A percentile compares a stretch with the other conserved stretches of the same genome.
These are phyloP conservation scores for Xenopus laevis DNA, from an alignment of 2,113 vertebrate species.

Conservation along the genomic window DNA sequence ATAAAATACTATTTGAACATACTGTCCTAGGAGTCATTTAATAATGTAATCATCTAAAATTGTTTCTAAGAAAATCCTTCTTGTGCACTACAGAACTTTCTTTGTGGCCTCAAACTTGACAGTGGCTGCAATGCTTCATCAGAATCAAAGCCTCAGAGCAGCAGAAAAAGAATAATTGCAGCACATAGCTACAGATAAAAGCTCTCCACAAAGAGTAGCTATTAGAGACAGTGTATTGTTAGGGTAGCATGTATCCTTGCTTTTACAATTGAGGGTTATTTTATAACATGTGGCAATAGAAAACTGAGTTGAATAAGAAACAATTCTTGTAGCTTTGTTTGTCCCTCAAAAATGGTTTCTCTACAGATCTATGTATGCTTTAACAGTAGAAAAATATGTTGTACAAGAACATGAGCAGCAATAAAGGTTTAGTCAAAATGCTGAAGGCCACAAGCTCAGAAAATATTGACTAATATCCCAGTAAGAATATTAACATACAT, in stretches of 20 bases:
- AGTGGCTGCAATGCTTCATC: not conserved
- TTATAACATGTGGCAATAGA: not conserved
- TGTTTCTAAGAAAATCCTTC: not conserved
- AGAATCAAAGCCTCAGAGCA: not conserved
- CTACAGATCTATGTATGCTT: not conserved
- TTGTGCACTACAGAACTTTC: not conserved
- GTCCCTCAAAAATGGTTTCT: not conserved
- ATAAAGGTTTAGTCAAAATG: too few species aligned
- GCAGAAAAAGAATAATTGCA: not conserved
- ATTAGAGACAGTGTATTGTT: constrained; percentile 7
- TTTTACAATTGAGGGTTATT: not conserved
- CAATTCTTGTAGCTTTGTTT: not conserved
- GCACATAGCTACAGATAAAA: not conserved
- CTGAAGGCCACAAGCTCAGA: too few species aligned
- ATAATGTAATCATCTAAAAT: not conserved
- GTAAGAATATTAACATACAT: too few species aligned
- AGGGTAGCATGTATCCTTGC: not conserved
- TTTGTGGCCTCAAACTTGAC: not conserved
- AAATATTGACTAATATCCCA: too few species aligned
- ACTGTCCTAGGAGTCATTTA: too few species aligned
- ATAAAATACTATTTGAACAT: too few species aligned
- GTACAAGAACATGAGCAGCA: too few species aligned
- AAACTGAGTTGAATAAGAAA: not conserved
- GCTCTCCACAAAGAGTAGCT: not conserved
- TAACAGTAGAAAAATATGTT: not conserved